phyloP scores from a whole-genome alignment of 1,140 invertebrate species.

The Hypothenemus hampei region DNA sequence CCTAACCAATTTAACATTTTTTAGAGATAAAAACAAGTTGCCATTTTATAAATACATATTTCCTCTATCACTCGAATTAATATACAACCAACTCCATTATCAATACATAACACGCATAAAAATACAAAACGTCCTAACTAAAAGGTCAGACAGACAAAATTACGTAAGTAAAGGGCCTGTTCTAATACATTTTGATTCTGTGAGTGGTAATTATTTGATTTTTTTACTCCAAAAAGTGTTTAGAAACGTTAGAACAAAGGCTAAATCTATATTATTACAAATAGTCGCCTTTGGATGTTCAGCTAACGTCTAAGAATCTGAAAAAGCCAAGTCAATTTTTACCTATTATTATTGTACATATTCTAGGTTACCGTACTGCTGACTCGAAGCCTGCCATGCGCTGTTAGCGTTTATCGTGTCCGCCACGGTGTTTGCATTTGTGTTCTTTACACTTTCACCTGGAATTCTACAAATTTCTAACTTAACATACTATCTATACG shows the following conservation, averaged over 20 bases:
- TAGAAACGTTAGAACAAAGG: slow-evolving; percentile 33
- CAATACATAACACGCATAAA: slow-evolving; percentile 25
- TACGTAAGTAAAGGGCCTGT: neutral
- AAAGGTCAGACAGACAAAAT: neutral
- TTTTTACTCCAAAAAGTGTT: too few species aligned
- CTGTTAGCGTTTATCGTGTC: slow-evolving; percentile 47
- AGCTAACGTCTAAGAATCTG: slow-evolving; percentile 38
- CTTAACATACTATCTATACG: slow-evolving; percentile 18
- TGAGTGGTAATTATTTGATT: slow-evolving; percentile 20
- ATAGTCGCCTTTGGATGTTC: slow-evolving; percentile 22
- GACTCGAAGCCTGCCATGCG: slow-evolving; percentile 40
- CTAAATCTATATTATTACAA: slow-evolving; percentile 30
- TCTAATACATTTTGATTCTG: neutral
- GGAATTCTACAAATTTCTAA: slow-evolving; percentile 41
- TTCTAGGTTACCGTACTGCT: slow-evolving; percentile 42
- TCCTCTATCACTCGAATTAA: slow-evolving; percentile 27
- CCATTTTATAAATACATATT: slow-evolving; percentile 26
- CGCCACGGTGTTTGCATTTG: slow-evolving; percentile 50
- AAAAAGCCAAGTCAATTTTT: slow-evolving; percentile 35
- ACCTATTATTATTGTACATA: slow-evolving; percentile 39
- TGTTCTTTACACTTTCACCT: slow-evolving; percentile 55
- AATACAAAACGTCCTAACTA: slow-evolving; percentile 24
- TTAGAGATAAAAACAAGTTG: slow-evolving; percentile 18
- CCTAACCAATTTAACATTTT: slow-evolving; percentile 20
- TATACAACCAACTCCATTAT: slow-evolving; percentile 24